Evolutionary conservation across 2,797 vertebrate species (phyloP).

Genomic region (Craterocephalus amniculus): DNA sequence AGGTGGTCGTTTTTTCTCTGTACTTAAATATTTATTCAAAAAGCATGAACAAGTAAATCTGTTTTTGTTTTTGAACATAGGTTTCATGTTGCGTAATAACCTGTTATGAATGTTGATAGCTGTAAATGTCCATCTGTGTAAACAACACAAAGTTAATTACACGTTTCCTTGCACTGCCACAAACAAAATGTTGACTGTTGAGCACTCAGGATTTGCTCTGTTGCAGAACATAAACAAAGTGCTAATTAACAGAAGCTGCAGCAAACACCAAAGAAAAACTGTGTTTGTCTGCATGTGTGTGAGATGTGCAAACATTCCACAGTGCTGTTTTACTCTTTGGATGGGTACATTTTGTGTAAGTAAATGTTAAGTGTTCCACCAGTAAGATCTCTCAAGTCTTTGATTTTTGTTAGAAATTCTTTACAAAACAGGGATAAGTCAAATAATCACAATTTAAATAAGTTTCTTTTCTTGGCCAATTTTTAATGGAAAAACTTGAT

Average conservation of each 20-base stretch:
- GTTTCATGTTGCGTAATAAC: constrained; percentile 5
- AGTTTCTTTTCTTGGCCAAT: no score
- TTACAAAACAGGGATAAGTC: neutral
- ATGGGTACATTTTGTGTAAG: constrained; percentile 3
- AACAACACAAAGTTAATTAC: constrained; percentile 58
- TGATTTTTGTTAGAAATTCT: neutral
- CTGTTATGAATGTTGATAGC: constrained; percentile 43
- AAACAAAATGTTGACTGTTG: constrained; percentile 43
- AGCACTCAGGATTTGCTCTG: constrained; percentile 32
- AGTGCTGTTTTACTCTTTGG: constrained; percentile 19
- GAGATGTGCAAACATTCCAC: neutral
- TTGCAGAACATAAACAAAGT: constrained; percentile 55
- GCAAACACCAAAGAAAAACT: constrained; percentile 44
- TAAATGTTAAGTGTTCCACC: neutral
- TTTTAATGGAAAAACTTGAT: no score
- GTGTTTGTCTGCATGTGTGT: constrained; percentile 6
- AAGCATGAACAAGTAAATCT: no score
- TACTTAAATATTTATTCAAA: no score
- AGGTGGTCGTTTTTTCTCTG: no score
- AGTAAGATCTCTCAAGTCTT: neutral
- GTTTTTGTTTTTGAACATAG: no score
- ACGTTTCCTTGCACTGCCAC: constrained; percentile 40
- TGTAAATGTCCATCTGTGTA: constrained; percentile 48
- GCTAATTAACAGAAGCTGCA: constrained; percentile 65
- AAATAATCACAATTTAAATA: no score